Base-by-base conservation (phyloP, 2,113 vertebrate species). In the Myotis lucifugus region DNA sequence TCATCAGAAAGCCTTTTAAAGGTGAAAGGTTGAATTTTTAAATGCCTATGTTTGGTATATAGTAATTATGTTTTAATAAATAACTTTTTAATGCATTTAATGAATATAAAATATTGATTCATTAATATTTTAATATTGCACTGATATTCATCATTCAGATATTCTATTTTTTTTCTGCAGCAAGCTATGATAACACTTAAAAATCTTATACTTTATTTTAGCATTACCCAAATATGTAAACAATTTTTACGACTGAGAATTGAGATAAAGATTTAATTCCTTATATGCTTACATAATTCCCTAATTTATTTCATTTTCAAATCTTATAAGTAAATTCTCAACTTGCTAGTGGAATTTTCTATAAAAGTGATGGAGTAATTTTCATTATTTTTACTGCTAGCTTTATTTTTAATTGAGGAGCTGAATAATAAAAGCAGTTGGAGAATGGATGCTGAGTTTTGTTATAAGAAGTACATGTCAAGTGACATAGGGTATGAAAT, bases 121-220 rank as follows among this genome's bases (percentile, higher is more conserved):
- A 34, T 42, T 69, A 66, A n/a, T 64, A 84, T 59, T 85, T 84
- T 89, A 85, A 56, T 84, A 81, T 88, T 66, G 6, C 3, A 40
- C 7, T 72, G 48, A 48, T 85, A 56, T 2, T 76, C 4, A 74
- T 59, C 54, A 88, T 93, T 93, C 8, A 69, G 37, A 48, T 69
- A 46, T 34, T 50, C 10, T 40, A 13, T 91, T 82, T 84, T 37
- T 37, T 64, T 67, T 34, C 46, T 93, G 17, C 85, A 54, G 72
- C 34, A 87, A 66, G 18, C 34, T 19, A 27, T 81, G 59, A 40
- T 48, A 76, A 23, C 1, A 85, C 29, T 67, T 85, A 34, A 74
- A 88, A 88, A 91, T 85, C 14, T 66, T 89, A 32, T 40, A 5
- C 17, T 81, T 82, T 92, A 42, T 95, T 94, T 93, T 86, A 73